phyloP scores from a whole-genome alignment of 1,140 invertebrate genomes.

The Papilio helenus region DNA sequence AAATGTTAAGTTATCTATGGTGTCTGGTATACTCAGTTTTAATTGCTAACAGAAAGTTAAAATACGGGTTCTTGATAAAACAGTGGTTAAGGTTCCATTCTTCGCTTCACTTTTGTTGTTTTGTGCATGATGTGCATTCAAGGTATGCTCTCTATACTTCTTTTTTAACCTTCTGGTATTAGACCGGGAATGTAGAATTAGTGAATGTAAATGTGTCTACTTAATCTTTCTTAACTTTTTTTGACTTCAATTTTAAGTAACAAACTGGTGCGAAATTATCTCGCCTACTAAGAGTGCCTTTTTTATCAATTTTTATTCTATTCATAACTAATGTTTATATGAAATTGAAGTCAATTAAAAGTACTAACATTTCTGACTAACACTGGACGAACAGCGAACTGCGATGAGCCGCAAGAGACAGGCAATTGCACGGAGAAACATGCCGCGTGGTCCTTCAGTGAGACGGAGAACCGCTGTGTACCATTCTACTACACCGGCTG shows the following conservation, averaged over 20 bases:
- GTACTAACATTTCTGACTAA: constrained; percentile 45
- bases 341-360: constrained; percentile 11
- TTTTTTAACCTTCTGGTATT: not conserved
- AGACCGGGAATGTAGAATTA: not conserved
- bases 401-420: constrained; percentile 89
- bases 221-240: not conserved
- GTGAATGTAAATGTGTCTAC: not conserved
- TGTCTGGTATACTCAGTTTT: too few species aligned
- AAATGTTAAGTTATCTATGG: not conserved
- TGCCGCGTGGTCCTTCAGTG: constrained; percentile 94
- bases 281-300: not conserved
- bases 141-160: not conserved
- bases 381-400: constrained; percentile 86
- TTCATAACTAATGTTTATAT: not conserved
- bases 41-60: not conserved
- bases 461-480: constrained; percentile 92
- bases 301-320: not conserved
- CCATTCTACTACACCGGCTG: constrained; percentile 98
- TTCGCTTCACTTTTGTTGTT: not conserved
- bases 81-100: not conserved
- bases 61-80: not conserved
- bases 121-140: not conserved
- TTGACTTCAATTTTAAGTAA: constrained; percentile 1
- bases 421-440: constrained; percentile 92
- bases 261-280: not conserved